Evolutionary conservation across 1,140 invertebrate genomes (phyloP).

Genomic region (Zaprionus gabonicus): DNA sequence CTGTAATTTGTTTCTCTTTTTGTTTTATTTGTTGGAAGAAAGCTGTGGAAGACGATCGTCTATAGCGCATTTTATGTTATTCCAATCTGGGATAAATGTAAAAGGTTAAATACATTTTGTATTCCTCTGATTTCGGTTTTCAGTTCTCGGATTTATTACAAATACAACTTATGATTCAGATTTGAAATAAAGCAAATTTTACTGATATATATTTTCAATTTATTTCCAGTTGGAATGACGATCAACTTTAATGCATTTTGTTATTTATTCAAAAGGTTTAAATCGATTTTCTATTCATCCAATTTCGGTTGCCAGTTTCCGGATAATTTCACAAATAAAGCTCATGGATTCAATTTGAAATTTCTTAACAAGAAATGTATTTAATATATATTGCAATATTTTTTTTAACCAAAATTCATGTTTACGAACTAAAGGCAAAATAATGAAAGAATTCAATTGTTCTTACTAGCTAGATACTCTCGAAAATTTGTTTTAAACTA

Average conservation of each 20-base stretch:
- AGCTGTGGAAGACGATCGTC: no score
- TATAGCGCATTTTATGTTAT: no score
- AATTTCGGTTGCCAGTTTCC: constrained; percentile 24
- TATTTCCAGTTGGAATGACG: no score
- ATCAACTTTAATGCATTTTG: no score
- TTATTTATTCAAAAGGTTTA: no score
- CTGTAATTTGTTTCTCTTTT: background rate
- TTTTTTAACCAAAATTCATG: constrained; percentile 52
- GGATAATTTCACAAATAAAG: constrained; percentile 2
- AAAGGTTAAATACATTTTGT: background rate
- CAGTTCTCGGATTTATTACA: constrained; percentile 5
- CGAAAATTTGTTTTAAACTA: constrained; percentile 62
- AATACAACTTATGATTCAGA: constrained; percentile 24
- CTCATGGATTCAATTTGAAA: constrained; percentile 35
- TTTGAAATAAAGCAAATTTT: constrained; percentile 10
- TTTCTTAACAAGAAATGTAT: constrained; percentile 66
- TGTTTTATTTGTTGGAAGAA: background rate
- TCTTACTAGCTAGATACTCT: constrained; percentile 65
- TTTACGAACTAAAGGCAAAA: constrained; percentile 46
- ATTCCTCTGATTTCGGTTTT: constrained; percentile 10
- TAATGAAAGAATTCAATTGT: constrained; percentile 54
- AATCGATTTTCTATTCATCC: background rate
- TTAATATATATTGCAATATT: constrained; percentile 75
- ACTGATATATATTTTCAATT: background rate
- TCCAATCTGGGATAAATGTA: no score